Evolutionary conservation across 2,113 vertebrate species (phyloP).

Genomic region (Sphyrna mokarran): DNA sequence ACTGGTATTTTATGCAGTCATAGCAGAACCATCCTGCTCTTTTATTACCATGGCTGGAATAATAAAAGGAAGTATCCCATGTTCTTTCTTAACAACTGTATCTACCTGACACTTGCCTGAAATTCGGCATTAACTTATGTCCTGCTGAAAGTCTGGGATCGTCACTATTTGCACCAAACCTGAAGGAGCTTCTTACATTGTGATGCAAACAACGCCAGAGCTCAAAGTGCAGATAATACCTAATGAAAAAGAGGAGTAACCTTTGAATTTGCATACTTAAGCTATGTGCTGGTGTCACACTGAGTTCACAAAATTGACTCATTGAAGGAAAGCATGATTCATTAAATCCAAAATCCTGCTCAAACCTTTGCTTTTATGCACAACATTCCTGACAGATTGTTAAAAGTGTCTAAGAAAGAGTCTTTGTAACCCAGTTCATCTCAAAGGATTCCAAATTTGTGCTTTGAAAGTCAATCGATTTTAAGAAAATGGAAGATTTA

Average conservation of each 20-base stretch:
- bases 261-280: not conserved
- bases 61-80: too few relatives aligned
- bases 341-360: not conserved
- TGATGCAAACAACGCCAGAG: not conserved
- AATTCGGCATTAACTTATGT: not conserved
- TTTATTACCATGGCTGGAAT: too few relatives aligned
- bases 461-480: not conserved
- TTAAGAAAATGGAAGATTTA: not conserved
- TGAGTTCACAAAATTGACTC: not conserved
- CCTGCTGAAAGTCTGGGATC: not conserved
- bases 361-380: not conserved
- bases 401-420: not conserved
- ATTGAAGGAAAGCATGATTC: not conserved
- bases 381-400: not conserved
- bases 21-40: too few relatives aligned
- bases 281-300: too few relatives aligned
- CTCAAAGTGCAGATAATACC: not conserved
- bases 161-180: not conserved
- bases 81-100: too few relatives aligned
- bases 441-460: not conserved
- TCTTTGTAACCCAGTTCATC: not conserved
- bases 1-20: too few relatives aligned
- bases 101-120: not conserved
- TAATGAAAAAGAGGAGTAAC: not conserved
- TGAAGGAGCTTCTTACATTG: not conserved